Conservation (phyloP, 2,888 invertebrate species). For the Sesamia inferens region DNA sequence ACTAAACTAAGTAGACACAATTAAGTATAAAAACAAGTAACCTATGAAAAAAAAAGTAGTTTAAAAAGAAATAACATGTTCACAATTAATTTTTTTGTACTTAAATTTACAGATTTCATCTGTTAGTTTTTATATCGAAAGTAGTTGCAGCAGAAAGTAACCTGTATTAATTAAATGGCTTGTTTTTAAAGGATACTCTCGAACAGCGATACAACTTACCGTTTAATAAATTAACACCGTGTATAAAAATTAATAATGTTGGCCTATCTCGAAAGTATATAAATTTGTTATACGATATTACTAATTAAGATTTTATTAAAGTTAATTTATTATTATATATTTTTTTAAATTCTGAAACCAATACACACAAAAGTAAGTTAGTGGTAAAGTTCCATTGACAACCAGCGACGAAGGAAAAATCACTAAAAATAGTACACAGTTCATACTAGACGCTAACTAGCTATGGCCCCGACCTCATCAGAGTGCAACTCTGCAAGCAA, state of each 20-base stretch:
- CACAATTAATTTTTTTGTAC: not conserved
- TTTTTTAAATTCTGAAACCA: conserved; percentile 14
- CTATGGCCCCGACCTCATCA: no score
- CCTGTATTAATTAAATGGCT: not conserved
- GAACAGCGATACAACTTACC: not conserved
- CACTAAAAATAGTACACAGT: not conserved
- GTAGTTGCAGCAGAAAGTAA: not conserved
- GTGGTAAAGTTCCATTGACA: not conserved
- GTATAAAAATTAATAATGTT: conserved; percentile 11
- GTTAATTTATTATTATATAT: conserved; percentile 5
- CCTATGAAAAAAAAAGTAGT: no score
- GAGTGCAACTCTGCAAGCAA: not conserved
- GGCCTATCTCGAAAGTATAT: conserved; percentile 1
- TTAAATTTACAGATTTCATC: not conserved
- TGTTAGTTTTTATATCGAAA: not conserved
- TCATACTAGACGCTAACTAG: not conserved
- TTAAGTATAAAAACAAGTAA: no score
- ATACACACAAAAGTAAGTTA: not conserved
- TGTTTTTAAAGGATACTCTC: not conserved
- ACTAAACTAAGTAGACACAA: no score
- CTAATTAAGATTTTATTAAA: conserved; percentile 42
- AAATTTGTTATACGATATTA: conserved; percentile 27
- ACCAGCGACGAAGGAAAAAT: not conserved
- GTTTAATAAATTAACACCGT: conserved; percentile 21
- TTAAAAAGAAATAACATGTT: not conserved